Evolutionary conservation across 2,888 invertebrate species (phyloP).

Genomic region (Plebejus anna): DNA sequence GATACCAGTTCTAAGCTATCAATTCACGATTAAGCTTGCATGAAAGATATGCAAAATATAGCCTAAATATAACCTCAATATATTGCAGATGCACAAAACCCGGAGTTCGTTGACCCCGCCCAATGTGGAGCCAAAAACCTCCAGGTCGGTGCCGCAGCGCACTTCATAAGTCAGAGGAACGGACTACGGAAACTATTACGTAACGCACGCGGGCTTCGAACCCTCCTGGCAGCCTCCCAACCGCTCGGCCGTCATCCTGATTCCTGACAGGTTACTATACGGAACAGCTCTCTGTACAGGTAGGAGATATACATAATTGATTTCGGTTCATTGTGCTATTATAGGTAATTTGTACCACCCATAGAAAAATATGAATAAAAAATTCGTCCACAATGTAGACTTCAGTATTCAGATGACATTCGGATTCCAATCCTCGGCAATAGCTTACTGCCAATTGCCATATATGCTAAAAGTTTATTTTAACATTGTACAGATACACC

Average conservation of each 20-base stretch:
- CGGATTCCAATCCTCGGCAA: too few relatives aligned
- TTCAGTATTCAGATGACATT: too few relatives aligned
- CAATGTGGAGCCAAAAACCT: slow-evolving; percentile 16
- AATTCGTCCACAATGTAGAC: too few relatives aligned
- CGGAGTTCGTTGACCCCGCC: not conserved
- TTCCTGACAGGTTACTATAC: not conserved
- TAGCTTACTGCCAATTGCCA: too few relatives aligned
- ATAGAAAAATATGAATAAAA: too few relatives aligned
- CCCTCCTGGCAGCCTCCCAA: slow-evolving; percentile 10
- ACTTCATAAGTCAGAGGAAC: slow-evolving; percentile 14
- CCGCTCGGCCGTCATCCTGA: not conserved
- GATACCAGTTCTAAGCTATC: not conserved
- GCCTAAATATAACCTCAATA: not conserved
- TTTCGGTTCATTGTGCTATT: not conserved
- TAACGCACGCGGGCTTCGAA: slow-evolving; percentile 12
- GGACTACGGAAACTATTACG: slow-evolving; percentile 12
- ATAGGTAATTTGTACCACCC: too few relatives aligned
- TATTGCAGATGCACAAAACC: not conserved
- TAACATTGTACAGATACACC: not conserved
- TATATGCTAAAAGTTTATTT: too few relatives aligned
- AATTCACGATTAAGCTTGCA: not conserved
- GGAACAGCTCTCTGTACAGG: not conserved
- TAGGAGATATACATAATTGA: not conserved
- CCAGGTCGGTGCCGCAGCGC: slow-evolving; percentile 16
- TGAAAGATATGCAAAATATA: not conserved